These are phyloP conservation scores for Choristoneura rosaceana DNA, from an alignment of 2,888 invertebrate genomes.

Conservation along the genomic window DNA sequence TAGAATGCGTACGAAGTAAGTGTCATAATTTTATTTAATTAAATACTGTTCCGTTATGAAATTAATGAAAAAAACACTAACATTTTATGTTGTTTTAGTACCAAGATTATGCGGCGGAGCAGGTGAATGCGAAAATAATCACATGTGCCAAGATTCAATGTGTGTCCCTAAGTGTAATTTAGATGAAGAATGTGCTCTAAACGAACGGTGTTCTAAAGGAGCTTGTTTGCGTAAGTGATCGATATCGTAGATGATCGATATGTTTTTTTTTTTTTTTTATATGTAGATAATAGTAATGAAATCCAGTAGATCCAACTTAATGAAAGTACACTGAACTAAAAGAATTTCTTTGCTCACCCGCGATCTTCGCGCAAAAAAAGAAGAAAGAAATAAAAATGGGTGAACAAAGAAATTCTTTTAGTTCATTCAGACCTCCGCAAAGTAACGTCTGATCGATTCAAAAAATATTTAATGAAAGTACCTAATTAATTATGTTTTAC, in stretches of 20 bases:
- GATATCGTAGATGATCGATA: slow-evolving; percentile 32
- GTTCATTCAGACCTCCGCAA: no score
- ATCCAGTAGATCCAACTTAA: no score
- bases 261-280: not conserved
- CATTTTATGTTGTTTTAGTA: slow-evolving; percentile 80
- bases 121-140: slow-evolving; percentile 89
- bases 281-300: no score
- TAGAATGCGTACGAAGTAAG: slow-evolving; percentile 94
- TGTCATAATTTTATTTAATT: slow-evolving; percentile 44
- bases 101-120: slow-evolving; percentile 90
- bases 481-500: slow-evolving; percentile 49
- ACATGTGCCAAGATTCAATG: slow-evolving; percentile 92
- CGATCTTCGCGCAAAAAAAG: no score
- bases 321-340: no score
- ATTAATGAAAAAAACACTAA: not conserved
- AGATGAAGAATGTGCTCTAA: slow-evolving; percentile 94
- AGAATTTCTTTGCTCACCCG: no score
- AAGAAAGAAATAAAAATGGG: no score
- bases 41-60: not conserved
- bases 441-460: slow-evolving; percentile 7
- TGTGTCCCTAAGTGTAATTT: slow-evolving; percentile 91
- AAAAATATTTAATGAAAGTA: no score
- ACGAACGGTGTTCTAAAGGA: slow-evolving; percentile 94
- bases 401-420: no score
- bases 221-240: slow-evolving; percentile 90